Conservation (phyloP, 2,113 vertebrate species). For the Psittacula cyanocephala region DNA sequence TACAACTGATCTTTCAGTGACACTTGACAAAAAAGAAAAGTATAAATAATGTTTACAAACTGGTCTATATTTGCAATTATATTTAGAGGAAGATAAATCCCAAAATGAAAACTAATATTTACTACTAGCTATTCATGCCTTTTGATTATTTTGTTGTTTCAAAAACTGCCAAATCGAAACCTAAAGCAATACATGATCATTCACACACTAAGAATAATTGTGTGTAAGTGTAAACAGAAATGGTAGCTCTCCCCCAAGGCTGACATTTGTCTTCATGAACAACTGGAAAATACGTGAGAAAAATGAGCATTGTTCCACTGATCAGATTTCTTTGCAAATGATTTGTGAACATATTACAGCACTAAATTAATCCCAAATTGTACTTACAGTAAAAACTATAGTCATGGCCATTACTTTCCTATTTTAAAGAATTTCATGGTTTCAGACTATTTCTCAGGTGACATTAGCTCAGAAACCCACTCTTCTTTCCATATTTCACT, state of each 20-base stretch:
- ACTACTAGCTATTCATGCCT: not conserved
- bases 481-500: not conserved
- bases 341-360: not conserved
- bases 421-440: not conserved
- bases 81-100: not conserved
- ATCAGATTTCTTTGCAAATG: not conserved
- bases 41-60: not conserved
- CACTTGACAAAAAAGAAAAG: not conserved
- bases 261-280: not conserved
- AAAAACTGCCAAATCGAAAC: not conserved
- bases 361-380: not conserved
- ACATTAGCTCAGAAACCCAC: not conserved
- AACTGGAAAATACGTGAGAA: not conserved
- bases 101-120: not conserved
- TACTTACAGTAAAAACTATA: not conserved
- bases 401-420: not conserved
- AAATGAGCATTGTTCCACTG: not conserved
- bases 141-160: not conserved
- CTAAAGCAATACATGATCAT: not conserved
- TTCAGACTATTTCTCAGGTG: not conserved
- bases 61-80: not conserved
- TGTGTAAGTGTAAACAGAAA: not conserved
- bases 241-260: not conserved
- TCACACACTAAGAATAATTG: not conserved
- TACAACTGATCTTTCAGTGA: not conserved